These are phyloP conservation scores for Mylabris phalerata DNA, from an alignment of 1,140 invertebrate genomes.

Conservation along the genomic window DNA sequence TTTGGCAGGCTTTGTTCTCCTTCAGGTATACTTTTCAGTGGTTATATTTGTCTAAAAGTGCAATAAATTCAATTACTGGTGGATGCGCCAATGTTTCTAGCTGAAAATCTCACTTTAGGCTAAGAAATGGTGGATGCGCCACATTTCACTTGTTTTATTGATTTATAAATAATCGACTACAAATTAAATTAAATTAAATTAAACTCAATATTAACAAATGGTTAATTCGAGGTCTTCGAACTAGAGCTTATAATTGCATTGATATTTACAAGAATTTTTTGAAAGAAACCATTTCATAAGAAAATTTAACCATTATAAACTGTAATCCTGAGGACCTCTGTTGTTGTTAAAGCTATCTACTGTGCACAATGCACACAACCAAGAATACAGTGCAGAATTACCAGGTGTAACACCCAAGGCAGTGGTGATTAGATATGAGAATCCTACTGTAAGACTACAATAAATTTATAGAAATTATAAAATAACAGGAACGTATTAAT, in stretches of 20 bases:
- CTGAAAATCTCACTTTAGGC: no score
- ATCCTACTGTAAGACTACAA: conserved; percentile 1
- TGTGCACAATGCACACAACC: conserved; percentile 2
- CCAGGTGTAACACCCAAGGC: not conserved
- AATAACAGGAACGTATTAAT: conserved; percentile 6
- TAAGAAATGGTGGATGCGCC: no score
- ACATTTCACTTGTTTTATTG: no score
- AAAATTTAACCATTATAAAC: conserved; percentile 16
- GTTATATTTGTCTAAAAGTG: no score
- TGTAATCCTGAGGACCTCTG: conserved; percentile 25
- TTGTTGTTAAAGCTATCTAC: not conserved
- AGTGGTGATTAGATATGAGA: not conserved
- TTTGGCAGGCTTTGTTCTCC: no score
- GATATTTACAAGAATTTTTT: conserved; percentile 4
- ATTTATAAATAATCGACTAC: no score
- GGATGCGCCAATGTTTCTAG: no score
- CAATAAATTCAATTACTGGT: no score
- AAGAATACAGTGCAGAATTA: not conserved
- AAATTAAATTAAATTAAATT: not conserved
- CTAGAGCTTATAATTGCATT: conserved; percentile 22
- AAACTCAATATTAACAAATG: not conserved
- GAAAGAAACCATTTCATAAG: no score
- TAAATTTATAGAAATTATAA: conserved; percentile 2
- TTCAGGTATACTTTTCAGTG: no score
- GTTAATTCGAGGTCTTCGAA: conserved; percentile 19